Base-by-base conservation (phyloP, 2,113 vertebrate genomes). In the Monopterus albus region DNA sequence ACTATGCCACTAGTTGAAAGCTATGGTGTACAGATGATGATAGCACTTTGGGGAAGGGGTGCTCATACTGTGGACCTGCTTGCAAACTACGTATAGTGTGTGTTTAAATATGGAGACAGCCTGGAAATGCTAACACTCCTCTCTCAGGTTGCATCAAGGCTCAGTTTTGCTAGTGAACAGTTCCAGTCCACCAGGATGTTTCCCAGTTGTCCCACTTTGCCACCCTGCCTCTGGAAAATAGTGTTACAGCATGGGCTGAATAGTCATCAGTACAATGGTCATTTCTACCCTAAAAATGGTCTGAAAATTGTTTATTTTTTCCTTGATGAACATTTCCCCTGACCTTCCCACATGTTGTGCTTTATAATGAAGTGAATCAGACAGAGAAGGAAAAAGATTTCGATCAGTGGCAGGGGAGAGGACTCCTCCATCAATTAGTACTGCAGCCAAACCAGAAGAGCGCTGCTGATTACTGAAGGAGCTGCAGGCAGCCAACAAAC, bases 401-500 rank as follows among this genome's bases (percentile, higher is more conserved):
- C 92, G 91, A 93, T 94, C 94, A 94, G 75, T 47, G 67, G 71
- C 82, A 53, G 60, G 50, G 89, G 57, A 88, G 89, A 45, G 84
- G 86, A 88, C 87, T 91, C 67, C 92, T 94, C 92, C 92, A 91
- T 94, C 94, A 96, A 94, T 96, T 95, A 96, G 92, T 46, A 28
- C 85, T 59, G 66, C 87, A 60, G 82, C 92, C 86, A 79, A 92
- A 90, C 84, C 87, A 31, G 45, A 91, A 89, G 90, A 89, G 87
- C 2, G 14, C 72, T 78, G 90, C 92, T 94, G 94, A 94, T 95
- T 93, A 90, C 91, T 61, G 57, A 75, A 92, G 91, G 91, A 79
- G 75, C 87, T 65, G 86, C 89, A 89, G 61, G 18, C 59, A 66
- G 57, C 21, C 47, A 25, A 42, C 23, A 39, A 47, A 56, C 38